A percentile compares a stretch with the other conserved stretches of the same genome.
Conservation (phyloP, 2,888 invertebrate genomes). For the Ophioninae sp. region DNA sequence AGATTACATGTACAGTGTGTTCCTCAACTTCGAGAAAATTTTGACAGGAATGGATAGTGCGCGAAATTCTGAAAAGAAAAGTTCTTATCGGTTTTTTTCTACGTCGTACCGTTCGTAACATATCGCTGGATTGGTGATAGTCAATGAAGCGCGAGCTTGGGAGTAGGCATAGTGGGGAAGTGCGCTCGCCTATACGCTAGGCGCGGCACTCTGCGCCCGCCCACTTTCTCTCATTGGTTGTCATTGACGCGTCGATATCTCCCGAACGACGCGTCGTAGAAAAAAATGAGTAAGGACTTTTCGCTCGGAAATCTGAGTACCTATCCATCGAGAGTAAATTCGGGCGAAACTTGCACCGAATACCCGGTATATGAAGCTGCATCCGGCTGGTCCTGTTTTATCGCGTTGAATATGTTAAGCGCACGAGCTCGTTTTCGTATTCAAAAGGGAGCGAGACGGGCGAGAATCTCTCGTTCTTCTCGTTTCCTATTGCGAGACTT, state of each 20-base stretch:
- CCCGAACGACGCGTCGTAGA: not conserved
- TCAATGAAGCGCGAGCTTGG: not conserved
- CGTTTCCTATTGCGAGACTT: constrained; percentile 26
- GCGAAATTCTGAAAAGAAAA: not conserved
- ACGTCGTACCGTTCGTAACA: not conserved
- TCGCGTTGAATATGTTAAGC: constrained; percentile 58
- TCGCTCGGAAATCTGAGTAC: not conserved
- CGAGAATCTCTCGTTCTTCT: constrained; percentile 41
- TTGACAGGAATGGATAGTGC: not conserved
- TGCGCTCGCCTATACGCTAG: not conserved
- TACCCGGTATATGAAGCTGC: constrained; percentile 47
- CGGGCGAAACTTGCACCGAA: not conserved
- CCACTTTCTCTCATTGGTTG: not conserved
- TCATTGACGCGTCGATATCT: not conserved
- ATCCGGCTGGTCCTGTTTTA: constrained; percentile 40
- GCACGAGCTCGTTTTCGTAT: constrained; percentile 59
- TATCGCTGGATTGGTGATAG: not conserved
- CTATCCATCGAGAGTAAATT: not conserved
- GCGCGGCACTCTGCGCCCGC: not conserved
- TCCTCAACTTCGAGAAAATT: not conserved
- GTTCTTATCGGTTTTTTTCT: not conserved
- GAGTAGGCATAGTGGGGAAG: not conserved
- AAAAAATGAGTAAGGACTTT: not conserved
- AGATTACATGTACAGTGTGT: constrained; percentile 6
- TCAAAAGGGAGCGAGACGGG: constrained; percentile 51